Conservation (phyloP, 2,797 vertebrate species). For the Microctenopoma stevenorrisi region DNA sequence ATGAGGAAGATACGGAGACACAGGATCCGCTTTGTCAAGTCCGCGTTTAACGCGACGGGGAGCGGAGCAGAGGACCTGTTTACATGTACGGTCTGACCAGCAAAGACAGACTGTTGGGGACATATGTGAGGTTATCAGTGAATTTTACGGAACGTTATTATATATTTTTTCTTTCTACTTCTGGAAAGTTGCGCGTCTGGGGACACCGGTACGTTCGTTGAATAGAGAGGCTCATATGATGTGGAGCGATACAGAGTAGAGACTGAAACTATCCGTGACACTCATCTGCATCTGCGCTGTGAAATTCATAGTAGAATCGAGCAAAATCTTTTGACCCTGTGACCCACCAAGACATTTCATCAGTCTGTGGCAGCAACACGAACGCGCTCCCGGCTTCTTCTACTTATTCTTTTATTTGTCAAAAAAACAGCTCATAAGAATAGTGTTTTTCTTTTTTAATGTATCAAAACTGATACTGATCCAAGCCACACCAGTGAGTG, state of each 20-base stretch:
- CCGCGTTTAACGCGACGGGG: constrained; percentile 2
- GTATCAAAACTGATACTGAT: neutral
- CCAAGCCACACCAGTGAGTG: no score
- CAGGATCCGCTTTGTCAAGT: constrained; percentile 37
- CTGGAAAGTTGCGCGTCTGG: neutral
- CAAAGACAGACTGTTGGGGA: constrained; percentile 3
- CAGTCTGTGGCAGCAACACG: neutral
- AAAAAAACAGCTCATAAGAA: neutral
- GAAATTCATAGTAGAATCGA: constrained; percentile 16
- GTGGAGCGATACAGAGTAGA: constrained; percentile 44
- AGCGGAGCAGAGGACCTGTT: neutral
- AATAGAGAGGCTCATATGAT: constrained; percentile 15
- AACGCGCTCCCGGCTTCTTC: neutral
- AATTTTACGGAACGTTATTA: no score
- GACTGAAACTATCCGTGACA: constrained; percentile 44
- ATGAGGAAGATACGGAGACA: constrained; percentile 27
- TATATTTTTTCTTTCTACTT: neutral
- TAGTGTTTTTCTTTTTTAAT: neutral
- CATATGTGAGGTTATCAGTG: constrained; percentile 2
- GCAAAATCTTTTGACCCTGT: constrained; percentile 25
- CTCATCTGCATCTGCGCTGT: constrained; percentile 22
- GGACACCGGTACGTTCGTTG: neutral
- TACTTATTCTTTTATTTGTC: neutral
- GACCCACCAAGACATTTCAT: constrained; percentile 21
- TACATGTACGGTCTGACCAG: neutral